A percentile compares a stretch with the other conserved stretches of the same genome.
These are phyloP conservation scores for Pseudomyrmex concolor DNA, from an alignment of 1,140 invertebrate species.

Conservation along the genomic window DNA sequence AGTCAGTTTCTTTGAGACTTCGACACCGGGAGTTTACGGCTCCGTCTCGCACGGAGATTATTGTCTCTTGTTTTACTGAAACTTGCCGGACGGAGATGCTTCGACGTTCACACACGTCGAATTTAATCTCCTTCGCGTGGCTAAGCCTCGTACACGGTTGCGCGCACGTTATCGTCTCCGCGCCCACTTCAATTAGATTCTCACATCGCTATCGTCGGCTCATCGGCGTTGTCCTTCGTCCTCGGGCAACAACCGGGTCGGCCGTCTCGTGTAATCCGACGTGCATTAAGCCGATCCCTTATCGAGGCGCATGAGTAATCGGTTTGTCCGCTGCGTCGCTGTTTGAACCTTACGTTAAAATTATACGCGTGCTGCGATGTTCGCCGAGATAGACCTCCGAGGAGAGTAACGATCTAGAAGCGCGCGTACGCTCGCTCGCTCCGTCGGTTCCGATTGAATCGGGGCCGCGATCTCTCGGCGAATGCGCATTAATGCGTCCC, in stretches of 20 bases:
- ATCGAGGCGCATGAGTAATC: slow-evolving; percentile 58
- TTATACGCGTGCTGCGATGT: slow-evolving; percentile 48
- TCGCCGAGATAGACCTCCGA: slow-evolving; percentile 39
- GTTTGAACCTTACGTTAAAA: slow-evolving; percentile 59
- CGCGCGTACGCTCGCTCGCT: slow-evolving; percentile 6
- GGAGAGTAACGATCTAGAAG: slow-evolving; percentile 19
- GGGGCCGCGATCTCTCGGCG: slow-evolving; percentile 20
- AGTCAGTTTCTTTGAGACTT: too few relatives aligned
- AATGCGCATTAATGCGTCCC: slow-evolving; percentile 27
- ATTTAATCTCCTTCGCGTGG: slow-evolving; percentile 61
- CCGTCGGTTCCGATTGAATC: slow-evolving; percentile 19
- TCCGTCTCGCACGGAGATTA: too few relatives aligned
- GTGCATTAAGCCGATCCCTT: slow-evolving; percentile 59
- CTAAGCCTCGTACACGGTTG: slow-evolving; percentile 51
- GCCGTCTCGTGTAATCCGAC: slow-evolving; percentile 62
- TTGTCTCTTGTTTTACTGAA: neutral
- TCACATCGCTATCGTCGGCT: slow-evolving; percentile 68
- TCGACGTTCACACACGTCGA: neutral
- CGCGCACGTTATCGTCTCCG: slow-evolving; percentile 61
- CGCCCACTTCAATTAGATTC: slow-evolving; percentile 73
- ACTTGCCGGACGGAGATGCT: neutral
- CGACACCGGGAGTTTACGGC: too few relatives aligned
- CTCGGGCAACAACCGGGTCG: slow-evolving; percentile 22
- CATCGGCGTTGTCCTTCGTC: slow-evolving; percentile 69
- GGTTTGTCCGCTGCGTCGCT: slow-evolving; percentile 53